These are phyloP conservation scores for Lasius platythorax DNA, from an alignment of 2,888 invertebrate genomes.

Conservation along the genomic window DNA sequence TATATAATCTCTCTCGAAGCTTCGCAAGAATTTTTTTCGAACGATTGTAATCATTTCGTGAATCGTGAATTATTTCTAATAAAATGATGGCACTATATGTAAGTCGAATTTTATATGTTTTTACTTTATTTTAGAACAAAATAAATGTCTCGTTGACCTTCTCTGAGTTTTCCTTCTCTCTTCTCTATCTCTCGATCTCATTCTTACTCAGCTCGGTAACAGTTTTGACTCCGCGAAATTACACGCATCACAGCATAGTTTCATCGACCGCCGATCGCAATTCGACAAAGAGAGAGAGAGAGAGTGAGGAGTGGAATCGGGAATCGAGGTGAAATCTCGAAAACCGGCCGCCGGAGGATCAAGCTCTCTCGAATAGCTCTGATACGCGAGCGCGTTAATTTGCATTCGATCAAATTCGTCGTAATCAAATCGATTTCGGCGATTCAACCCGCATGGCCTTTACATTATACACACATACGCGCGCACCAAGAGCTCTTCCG, in stretches of 20 bases:
- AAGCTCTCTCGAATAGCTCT: constrained; percentile 61
- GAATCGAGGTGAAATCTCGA: constrained; percentile 63
- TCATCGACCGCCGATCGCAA: constrained; percentile 60
- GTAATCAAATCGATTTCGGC: constrained; percentile 76
- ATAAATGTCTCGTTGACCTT: constrained; percentile 33
- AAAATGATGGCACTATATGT: background rate
- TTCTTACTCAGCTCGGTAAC: constrained; percentile 35
- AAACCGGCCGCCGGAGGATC: constrained; percentile 64
- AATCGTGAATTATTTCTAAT: background rate
- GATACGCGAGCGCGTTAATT: constrained; percentile 71
- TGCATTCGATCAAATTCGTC: constrained; percentile 79
- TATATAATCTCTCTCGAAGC: background rate
- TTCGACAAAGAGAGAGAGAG: constrained; percentile 43
- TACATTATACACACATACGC: constrained; percentile 18
- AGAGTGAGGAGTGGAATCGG: constrained; percentile 41
- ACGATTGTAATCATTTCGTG: background rate
- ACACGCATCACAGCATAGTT: constrained; percentile 66
- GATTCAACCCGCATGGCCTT: constrained; percentile 50
- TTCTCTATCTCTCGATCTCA: constrained; percentile 36
- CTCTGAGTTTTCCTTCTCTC: constrained; percentile 3
- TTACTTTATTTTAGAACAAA: constrained; percentile 11
- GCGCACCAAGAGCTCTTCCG: constrained; percentile 16
- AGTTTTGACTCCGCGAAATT: constrained; percentile 70
- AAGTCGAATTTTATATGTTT: background rate
- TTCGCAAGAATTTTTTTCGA: background rate